Evolutionary conservation across 2,888 invertebrate genomes (phyloP), one percentile per base, ranked within the genome.

Genomic region (Pasiphila rectangulata): DNA sequence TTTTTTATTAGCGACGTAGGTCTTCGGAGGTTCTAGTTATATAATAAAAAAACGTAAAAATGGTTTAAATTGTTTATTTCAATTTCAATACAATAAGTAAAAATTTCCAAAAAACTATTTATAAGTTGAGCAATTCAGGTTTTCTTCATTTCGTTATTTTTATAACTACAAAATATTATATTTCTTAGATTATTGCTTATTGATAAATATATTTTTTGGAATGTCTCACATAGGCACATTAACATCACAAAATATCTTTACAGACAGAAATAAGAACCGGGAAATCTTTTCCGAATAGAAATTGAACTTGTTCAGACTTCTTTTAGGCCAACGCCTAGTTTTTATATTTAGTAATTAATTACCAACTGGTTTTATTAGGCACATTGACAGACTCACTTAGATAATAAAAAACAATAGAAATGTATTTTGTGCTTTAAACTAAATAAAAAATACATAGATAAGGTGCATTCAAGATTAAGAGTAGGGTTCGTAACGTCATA

Each of bases 41-140:
- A 20, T 36, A 36, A 15, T 16, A 43, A 38, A 35, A 10, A 27
- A 16, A 17, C 1, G 6, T 13, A 27, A 27, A 7, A 25, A 30
- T 29, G 42, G 21, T 46, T 36, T 32, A 40, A 10, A 46, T 49
- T 34, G 9, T 47, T 41, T 53, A 51, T 40, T 46, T 51, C 1
- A 45, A 39, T 48, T 44, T 40, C 21, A 42, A 43, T 54, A 48
- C 13, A 42, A 30, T 30, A 56, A 54, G n/a, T 37, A 55, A 57
- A 54, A 57, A 57, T 41, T 54, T 49, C 41, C 49, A 56, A 58
- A 58, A 55, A n/a, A n/a, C n/a, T n/a, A n/a, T n/a, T 54, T 29
- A 49, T 62, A 62, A 42, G 16, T 75, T 74, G 75, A 75, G 75
- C 74, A 75, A 72, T 58, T 63, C 73, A 75, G 74, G 71, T 64